A percentile compares a stretch with the other conserved stretches of the same genome.
Evolutionary conservation across 2,113 vertebrate genomes (phyloP).

Genomic region (Hylia prasina): DNA sequence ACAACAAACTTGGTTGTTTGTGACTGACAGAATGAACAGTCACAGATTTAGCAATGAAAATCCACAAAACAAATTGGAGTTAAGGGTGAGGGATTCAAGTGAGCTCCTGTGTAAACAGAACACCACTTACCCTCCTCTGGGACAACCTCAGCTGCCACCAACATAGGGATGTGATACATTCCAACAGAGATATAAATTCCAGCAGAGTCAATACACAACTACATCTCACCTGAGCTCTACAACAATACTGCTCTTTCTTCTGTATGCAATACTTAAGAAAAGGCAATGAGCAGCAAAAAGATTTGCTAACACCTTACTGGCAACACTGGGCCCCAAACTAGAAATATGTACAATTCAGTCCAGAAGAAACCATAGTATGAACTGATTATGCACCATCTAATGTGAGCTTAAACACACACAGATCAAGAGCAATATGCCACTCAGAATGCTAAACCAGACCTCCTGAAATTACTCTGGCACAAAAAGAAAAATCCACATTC

Average conservation of each 20-base stretch:
- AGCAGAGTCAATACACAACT: background rate
- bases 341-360: background rate
- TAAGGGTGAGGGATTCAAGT: background rate
- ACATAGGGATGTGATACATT: background rate
- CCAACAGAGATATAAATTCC: background rate
- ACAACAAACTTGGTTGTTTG: background rate
- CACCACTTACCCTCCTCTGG: background rate
- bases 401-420: background rate
- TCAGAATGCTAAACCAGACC: background rate
- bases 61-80: background rate
- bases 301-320: background rate
- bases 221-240: background rate
- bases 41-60: background rate
- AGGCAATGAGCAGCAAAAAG: background rate
- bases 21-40: background rate
- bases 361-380: background rate
- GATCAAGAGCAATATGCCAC: background rate
- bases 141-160: background rate
- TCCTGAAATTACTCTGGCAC: background rate
- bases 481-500: background rate
- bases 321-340: background rate
- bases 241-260: background rate
- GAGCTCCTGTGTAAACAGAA: background rate
- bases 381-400: background rate
- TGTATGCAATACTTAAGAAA: background rate